Percentiles rank a stretch among this genome's conserved stretches.
These are phyloP conservation scores for Entomyzon cyanotis DNA, from an alignment of 2,113 vertebrate genomes.

Conservation along the genomic window DNA sequence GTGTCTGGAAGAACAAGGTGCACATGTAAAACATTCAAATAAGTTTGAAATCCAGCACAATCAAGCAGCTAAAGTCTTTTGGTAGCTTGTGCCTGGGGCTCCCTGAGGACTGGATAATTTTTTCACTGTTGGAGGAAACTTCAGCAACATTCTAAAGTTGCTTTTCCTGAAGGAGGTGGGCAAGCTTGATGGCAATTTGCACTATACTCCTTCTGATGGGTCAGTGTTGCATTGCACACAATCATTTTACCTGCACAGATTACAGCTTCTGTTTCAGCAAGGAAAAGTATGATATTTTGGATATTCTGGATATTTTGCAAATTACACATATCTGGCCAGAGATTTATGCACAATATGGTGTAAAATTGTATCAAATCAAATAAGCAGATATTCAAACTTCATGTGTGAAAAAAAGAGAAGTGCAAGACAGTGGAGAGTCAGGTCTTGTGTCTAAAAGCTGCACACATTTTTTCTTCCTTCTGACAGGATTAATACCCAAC, in stretches of 20 bases:
- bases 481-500: background rate
- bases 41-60: background rate
- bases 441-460: background rate
- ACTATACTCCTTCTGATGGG: background rate
- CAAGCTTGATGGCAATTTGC: background rate
- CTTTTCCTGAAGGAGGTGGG: background rate
- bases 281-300: background rate
- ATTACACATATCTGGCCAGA: background rate
- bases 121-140: background rate
- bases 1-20: slow-evolving; percentile 68
- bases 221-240: background rate
- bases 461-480: background rate
- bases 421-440: background rate
- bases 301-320: background rate
- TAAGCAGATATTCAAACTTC: background rate
- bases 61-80: background rate
- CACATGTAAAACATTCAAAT: background rate
- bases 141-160: background rate
- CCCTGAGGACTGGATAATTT: background rate
- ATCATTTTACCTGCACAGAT: background rate
- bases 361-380: background rate
- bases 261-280: background rate
- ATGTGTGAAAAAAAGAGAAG: background rate
- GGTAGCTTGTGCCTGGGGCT: background rate
- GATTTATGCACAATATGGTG: background rate